A percentile compares a stretch with the other conserved stretches of the same genome.
These are phyloP conservation scores for Cydia strobilella DNA, from an alignment of 1,140 invertebrate genomes.

Conservation along the genomic window DNA sequence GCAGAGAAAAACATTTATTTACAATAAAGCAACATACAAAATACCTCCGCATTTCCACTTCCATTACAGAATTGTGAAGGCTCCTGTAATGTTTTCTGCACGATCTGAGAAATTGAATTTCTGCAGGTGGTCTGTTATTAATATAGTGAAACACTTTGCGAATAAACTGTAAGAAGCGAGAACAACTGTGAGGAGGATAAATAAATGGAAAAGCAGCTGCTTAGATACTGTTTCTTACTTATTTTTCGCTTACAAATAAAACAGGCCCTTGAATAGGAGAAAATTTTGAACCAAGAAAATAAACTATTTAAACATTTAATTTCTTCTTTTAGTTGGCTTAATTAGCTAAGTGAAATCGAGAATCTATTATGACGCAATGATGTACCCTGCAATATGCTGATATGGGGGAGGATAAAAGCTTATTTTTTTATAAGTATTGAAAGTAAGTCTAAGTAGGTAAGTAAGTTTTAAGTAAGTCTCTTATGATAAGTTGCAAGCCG, in stretches of 20 bases:
- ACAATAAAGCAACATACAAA: constrained; percentile 47
- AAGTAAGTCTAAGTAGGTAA: too few species aligned
- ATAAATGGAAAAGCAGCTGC: not conserved
- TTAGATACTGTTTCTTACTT: not conserved
- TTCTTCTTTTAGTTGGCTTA: too few species aligned
- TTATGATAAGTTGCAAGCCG: too few species aligned
- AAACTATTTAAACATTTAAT: not conserved
- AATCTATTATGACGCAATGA: too few species aligned
- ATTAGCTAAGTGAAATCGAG: too few species aligned
- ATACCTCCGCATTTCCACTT: constrained; percentile 41
- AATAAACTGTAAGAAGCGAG: constrained; percentile 11
- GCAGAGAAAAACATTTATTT: constrained; percentile 58
- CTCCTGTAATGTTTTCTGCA: constrained; percentile 20
- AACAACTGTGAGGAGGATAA: not conserved
- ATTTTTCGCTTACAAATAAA: not conserved
- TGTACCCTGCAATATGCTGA: too few species aligned
- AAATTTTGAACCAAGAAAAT: not conserved
- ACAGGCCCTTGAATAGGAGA: not conserved
- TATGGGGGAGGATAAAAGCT: too few species aligned
- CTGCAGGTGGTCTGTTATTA: constrained; percentile 31
- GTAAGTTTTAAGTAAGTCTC: too few species aligned
- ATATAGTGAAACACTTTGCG: constrained; percentile 26
- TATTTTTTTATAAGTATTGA: too few species aligned
- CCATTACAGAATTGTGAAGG: constrained; percentile 42
- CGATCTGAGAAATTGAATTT: constrained; percentile 30